Evolutionary conservation across 1,140 invertebrate genomes (phyloP), one percentile per base, ranked within the genome.

Genomic region (Anthonomus grandis): DNA sequence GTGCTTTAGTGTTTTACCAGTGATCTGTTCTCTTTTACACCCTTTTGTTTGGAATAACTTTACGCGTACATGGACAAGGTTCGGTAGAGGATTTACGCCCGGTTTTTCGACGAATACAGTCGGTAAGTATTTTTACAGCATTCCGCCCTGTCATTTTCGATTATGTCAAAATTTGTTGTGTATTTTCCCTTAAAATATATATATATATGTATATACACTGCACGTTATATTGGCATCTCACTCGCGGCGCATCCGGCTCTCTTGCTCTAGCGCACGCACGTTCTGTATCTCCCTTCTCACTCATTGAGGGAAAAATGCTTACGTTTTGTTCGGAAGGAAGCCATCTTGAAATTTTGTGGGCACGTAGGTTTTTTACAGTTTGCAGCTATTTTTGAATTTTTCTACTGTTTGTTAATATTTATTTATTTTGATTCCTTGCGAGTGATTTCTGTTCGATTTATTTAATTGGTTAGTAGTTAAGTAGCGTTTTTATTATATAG

Each of bases 291-390:
- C 12, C 42, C 21, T 6, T 56, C 53, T 56, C 42, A 19, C n/a
- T 56, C 45, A 13, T 4, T 24, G 10, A 39, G 12, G 10, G 46
- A 51, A 44, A 50, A 57, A 57, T 57, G 46, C 46, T 50, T 50
- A 57, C 54, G 54, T 57, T 48, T 37, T 41, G 41, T 48, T 56
- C 25, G 18, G n/a, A 31, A 50, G 55, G 55, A 57, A 57, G 55
- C 55, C 55, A 57, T 57, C 55, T 57, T 57, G 55, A 50, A n/a
- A n/a, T n/a, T n/a, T n/a, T n/a, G n/a, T n/a, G n/a, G n/a, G 38
- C 34, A 49, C 31, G 46, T 47, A 15, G 54, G 25, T 50, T n/a
- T n/a, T 56, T 57, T 44, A 57, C 54, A 57, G 45, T 48, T 57
- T 48, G 44, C 31, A 47, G 19, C 21, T 21, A 18, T 57, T 57